Evolutionary conservation across 2,113 vertebrate species (phyloP), one percentile per base, ranked within the genome.

Genomic region (Tringa solitaria): DNA sequence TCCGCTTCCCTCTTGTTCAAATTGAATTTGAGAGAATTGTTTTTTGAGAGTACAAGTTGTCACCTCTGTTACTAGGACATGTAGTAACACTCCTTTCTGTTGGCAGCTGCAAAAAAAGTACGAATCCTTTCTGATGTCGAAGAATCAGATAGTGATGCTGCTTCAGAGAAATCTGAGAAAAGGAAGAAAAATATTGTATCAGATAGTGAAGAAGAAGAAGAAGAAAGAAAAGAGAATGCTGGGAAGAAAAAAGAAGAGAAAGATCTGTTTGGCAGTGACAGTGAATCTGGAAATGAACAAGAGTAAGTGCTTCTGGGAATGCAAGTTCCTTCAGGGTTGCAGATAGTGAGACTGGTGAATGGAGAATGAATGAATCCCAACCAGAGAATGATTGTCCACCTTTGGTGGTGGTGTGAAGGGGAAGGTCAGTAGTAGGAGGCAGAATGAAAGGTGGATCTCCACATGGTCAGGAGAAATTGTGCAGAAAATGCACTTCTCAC

Each of bases 261-360:
- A 82, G 98, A 99, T 75, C 97, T 99, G 22, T 99, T 99, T 74
- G 99, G 99, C 67, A 99, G 99, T 78, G 99, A 99, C 92, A 99
- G 99, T 81, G 99, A 99, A 32, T 99, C 99, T 1, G 99, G 98
- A 24, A 99, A 99, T 85, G 99, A 99, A 45, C 99, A 99, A 96
- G 99, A 99, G 99, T 99, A 97, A 99, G 99, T 98, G 84, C 8
- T 84, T 67, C 30, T 89, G 86, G 68, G 41, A 64, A 23, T 84
- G 4, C 46, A 4, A 79, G 32, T 95, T 93, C 54, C 57, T 45
- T 74, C 0, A 27, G 59, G 45, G 11, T 69, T 92, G 60, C 13
- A 51, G 14, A 23, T 56, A n/a, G 23, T 65, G 59, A 56, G 56
- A 51, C 32, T 89, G 1, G 4, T 43, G n/a, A 90, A 46, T 86